These are phyloP conservation scores for Aproaerema taeniolella DNA, from an alignment of 2,888 invertebrate species.

Conservation along the genomic window DNA sequence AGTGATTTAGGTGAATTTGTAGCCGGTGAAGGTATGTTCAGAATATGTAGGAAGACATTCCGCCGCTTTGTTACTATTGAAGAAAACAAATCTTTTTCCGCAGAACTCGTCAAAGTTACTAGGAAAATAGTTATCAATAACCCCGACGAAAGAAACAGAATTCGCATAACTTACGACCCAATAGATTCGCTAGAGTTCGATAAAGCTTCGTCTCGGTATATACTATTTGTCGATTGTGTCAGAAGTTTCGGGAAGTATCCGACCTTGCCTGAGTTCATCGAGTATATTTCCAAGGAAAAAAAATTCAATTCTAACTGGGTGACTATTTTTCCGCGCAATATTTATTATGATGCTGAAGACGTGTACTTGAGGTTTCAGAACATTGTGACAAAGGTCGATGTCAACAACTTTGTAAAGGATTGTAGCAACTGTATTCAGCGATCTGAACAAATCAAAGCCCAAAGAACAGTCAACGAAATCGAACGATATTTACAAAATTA, in stretches of 20 bases:
- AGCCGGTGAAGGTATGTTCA: conserved; percentile 17
- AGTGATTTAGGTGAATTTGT: conserved; percentile 12
- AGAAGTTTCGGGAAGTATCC: conserved; percentile 14
- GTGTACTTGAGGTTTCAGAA: too few species aligned
- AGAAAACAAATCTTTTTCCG: conserved; percentile 30
- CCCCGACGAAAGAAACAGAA: conserved; percentile 18
- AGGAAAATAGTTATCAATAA: conserved; percentile 25
- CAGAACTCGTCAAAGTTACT: conserved; percentile 22
- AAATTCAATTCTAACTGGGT: conserved; percentile 16
- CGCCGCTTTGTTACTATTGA: conserved; percentile 29
- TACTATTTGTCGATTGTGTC: conserved; percentile 21
- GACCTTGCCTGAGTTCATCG: too few species aligned
- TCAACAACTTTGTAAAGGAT: too few species aligned
- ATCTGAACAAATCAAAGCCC: too few species aligned
- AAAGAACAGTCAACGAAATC: too few species aligned
- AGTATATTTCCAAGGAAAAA: conserved; percentile 21
- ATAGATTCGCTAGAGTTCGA: conserved; percentile 25
- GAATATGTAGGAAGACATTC: conserved; percentile 28
- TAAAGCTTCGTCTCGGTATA: conserved; percentile 22
- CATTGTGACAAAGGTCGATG: too few species aligned
- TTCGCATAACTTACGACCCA: conserved; percentile 20
- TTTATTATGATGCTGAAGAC: too few species aligned
- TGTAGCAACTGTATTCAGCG: too few species aligned
- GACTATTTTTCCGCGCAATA: too few species aligned
- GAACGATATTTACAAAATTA: too few species aligned